Evolutionary conservation across 2,797 vertebrate genomes (phyloP), one percentile per base, ranked within the genome.

Genomic region (Rhinella marina): DNA sequence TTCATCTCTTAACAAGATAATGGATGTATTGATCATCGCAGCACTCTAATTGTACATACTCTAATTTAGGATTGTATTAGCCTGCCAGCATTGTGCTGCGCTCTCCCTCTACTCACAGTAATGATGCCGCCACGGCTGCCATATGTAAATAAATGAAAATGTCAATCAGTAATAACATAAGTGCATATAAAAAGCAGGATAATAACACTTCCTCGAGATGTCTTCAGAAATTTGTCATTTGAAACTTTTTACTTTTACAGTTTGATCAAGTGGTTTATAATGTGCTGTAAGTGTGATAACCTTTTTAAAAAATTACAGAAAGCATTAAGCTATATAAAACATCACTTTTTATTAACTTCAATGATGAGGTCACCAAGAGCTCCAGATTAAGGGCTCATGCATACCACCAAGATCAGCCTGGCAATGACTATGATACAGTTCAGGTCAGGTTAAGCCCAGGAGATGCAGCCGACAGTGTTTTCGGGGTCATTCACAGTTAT

Each of bases 1-100:
- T 85, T 76, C 72, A 64, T 85, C 83, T 85, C 83, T 77, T 85
- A 85, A 85, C 83, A 77, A 76, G 70, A 85, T 85, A 85, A 85
- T 85, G 83, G 83, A 85, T 64, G 50, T 85, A 85, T 85, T 76
- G 83, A 85, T 85, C 56, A 85, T 48, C 8, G 72, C 72, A 85
- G 70, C 41, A 25, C 83, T 29, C 83, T 76, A 75, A 85, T 85
- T 85, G 72, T 76, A 17, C 72, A 14, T 62, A 3, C 41, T 41
- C 29, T 75, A 61, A 85, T 75, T 76, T 85, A 17, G 72, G 32
- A 62, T 50, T n/a, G 41, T 85, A 76, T 25, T 48, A 19, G 29
- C 19, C 83, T 77, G 72, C 72, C 72, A 64, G 32, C 32, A 21
- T 62, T 85, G 41, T 85, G 83, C 59, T 25, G n/a, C 9, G 57